Percentiles rank a stretch among this genome's conserved stretches.
phyloP scores from a whole-genome alignment of 2,797 vertebrate genomes.

The Xenentodon cancila region DNA sequence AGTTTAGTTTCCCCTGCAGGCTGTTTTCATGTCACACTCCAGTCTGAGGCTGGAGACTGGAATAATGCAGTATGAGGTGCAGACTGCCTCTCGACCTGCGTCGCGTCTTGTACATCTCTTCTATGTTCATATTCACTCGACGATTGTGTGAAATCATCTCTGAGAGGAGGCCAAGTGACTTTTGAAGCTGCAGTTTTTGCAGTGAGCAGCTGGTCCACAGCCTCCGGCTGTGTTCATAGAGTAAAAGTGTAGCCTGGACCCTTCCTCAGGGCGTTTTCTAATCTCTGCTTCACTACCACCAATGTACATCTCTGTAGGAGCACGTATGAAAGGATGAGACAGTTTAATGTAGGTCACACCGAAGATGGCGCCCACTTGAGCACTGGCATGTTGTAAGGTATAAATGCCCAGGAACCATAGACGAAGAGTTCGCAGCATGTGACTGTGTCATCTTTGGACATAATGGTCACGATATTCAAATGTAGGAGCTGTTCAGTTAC shows the following conservation, averaged over 20 bases:
- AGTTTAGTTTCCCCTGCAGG: slow-evolving; percentile 48
- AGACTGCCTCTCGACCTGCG: slow-evolving; percentile 18
- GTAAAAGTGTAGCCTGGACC: slow-evolving; percentile 4
- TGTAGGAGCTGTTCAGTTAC: not conserved
- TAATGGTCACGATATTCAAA: not conserved
- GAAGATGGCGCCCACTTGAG: slow-evolving; percentile 51
- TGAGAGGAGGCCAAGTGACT: not conserved
- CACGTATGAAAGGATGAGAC: slow-evolving; percentile 58
- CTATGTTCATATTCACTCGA: not conserved
- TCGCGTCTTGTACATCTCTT: not conserved
- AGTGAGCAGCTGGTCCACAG: slow-evolving; percentile 36
- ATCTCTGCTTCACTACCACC: slow-evolving; percentile 37
- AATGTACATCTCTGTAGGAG: slow-evolving; percentile 42
- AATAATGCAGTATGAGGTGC: slow-evolving; percentile 27
- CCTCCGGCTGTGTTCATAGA: slow-evolving; percentile 11
- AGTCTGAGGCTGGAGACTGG: slow-evolving; percentile 32
- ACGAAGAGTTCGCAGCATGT: not conserved
- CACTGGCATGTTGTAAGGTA: slow-evolving; percentile 15
- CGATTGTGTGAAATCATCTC: not conserved
- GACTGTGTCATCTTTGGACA: not conserved
- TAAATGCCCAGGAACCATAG: slow-evolving; percentile 1
- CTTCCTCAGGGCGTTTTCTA: slow-evolving; percentile 45
- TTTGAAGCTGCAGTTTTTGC: slow-evolving; percentile 4
- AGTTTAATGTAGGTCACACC: slow-evolving; percentile 63
- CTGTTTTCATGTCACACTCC: slow-evolving; percentile 30